Base-by-base conservation (phyloP, 2,113 vertebrate species). In the Ovis aries region DNA sequence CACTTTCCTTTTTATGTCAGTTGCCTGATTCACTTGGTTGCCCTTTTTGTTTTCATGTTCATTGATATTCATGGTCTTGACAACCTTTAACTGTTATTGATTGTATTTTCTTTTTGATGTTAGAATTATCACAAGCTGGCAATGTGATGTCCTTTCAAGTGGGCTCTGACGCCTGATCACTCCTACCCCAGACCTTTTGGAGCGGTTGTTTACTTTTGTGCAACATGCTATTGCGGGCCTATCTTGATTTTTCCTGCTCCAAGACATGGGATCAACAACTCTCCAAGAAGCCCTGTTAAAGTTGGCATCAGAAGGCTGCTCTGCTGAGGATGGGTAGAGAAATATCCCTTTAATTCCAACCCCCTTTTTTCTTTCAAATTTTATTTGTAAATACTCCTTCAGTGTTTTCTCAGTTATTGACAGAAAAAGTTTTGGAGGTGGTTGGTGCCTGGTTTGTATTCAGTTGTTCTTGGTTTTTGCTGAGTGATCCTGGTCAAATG, bases 91-190 rank as follows among this genome's bases (percentile, higher is more conserved):
- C 64, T 45, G 3, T 59, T 55, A 36, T n/a, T 43, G 6, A 64
- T 84, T 36, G 5, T 45, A 0, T 13, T 82, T 25, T 60, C 13
- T 31, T 78, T 77, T 15, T 19, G 33, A 14, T n/a, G 29, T 33
- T 88, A 16, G 2, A 6, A 6, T 43, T 14, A 40, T 36, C 74
- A 48, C 52, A n/a, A 0, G 25, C 16, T 43, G 29, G 62, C 25
- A n/a, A 1, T 16, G 3, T 1, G 36, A 5, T 11, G 2, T 25
- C 64, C 53, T 77, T 78, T 43, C 4, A 13, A n/a, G 25, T 48
- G 31, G 55, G 11, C 33, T 67, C 27, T 59, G 19, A 0, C 0
- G 4, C 78, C 45, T 13, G 15, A 2, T 25, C 31, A 0, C 9
- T 55, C 13, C 77, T 12, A 29, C 71, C 45, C 7, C 16, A 25